Evolutionary conservation across 2,113 vertebrate species (phyloP), one percentile per base, ranked within the genome.

Genomic region (Spermophilus dauricus): DNA sequence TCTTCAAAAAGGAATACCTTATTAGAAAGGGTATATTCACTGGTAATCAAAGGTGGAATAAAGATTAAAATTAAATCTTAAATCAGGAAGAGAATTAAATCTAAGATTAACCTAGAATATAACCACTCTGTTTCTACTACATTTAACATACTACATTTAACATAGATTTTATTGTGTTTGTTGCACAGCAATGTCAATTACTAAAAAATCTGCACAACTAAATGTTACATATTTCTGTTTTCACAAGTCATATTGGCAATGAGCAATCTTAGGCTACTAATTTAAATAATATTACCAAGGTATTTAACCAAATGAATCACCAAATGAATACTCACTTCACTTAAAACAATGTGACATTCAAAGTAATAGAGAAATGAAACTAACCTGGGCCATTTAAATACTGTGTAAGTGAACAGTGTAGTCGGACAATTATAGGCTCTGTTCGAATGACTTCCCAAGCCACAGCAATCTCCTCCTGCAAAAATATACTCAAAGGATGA

Each of bases 371-470:
- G 8, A 95, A 67, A 69, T 0, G 0, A 76, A 70, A 98, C 99
- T 98, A 81, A 99, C 99, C 99, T 98, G 99, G 99, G 96, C 99
- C 99, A 98, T 99, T 99, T 97, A 99, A 99, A 98, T 99, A 99
- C 96, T 99, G 99, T 12, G 99, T 99, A 51, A 99, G 99, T 12
- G 99, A 99, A 97, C 99, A 99, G 98, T 99, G 99, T 90, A 99
- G 98, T 14, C 99, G 99, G 95, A 99, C 99, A 94, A 99, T 99
- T 96, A 99, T 99, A 58, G 99, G 99, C 96, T 99, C 99, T 94
- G 99, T 99, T 89, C 99, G 99, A 98, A 99, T 99, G 69, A 99
- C 99, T 97, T 99, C 99, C 99, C 99, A 99, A 78, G 99, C 99
- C 97, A 99, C 98, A 97, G 99, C 99, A 97, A 99, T 99, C 98